A percentile compares a stretch with the other conserved stretches of the same genome.
phyloP scores from a whole-genome alignment of 2,797 vertebrate species.

The Gadopsis marmoratus region DNA sequence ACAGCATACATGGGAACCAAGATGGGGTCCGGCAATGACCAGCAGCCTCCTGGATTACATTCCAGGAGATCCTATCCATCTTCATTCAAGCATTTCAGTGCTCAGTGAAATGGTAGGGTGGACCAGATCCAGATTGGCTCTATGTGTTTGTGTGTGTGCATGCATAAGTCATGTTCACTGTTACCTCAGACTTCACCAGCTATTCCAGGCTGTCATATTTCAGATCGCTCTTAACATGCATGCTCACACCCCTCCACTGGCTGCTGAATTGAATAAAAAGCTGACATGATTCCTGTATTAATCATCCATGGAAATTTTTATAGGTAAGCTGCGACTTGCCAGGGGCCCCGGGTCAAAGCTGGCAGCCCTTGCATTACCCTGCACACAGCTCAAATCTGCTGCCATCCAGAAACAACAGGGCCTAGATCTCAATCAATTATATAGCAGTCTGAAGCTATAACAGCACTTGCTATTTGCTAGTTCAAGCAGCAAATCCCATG shows the following conservation, averaged over 20 bases:
- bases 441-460: conserved; percentile 52
- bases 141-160: conserved; percentile 51
- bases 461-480: conserved; percentile 63
- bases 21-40: conserved; percentile 74
- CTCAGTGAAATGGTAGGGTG: conserved; percentile 72
- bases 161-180: conserved; percentile 50
- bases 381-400: conserved; percentile 49
- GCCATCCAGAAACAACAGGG: conserved; percentile 52
- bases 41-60: conserved; percentile 75
- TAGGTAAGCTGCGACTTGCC: conserved; percentile 55
- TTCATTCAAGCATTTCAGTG: conserved; percentile 79
- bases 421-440: conserved; percentile 74
- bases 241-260: conserved; percentile 49
- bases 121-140: conserved; percentile 74
- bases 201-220: conserved; percentile 35
- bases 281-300: conserved; percentile 70
- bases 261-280: conserved; percentile 67
- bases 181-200: conserved; percentile 29
- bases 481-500: conserved; percentile 76
- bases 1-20: conserved; percentile 68
- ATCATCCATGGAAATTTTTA: conserved; percentile 77
- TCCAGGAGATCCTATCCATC: conserved; percentile 79
- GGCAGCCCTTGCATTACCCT: conserved; percentile 40
- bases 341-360: conserved; percentile 58
- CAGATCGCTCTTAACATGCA: conserved; percentile 56